A percentile compares a stretch with the other conserved stretches of the same genome.
Evolutionary conservation across 2,113 vertebrate species (phyloP).

Genomic region (Arenaria interpres): DNA sequence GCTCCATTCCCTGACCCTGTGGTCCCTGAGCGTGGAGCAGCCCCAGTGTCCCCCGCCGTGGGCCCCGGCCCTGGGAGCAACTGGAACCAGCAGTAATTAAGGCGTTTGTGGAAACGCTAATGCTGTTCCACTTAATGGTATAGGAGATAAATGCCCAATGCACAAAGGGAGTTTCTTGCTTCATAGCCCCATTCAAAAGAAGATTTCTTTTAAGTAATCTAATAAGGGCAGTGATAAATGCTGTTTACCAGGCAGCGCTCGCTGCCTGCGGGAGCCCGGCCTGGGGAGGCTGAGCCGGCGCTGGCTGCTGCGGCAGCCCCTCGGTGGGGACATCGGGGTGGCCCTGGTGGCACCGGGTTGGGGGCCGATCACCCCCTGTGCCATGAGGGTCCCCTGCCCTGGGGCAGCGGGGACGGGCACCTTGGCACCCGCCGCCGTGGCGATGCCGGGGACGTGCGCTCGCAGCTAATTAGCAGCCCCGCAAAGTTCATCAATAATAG

Average conservation of each 20-base stretch:
- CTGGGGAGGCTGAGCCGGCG: rapidly evolving
- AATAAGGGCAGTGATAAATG: not conserved
- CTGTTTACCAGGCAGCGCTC: not conserved
- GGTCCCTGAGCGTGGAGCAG: too few species aligned
- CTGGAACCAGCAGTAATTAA: not conserved
- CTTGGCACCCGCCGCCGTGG: not conserved
- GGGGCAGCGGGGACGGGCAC: not conserved
- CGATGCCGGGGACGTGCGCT: conserved; percentile 54
- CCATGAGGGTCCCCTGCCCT: not conserved
- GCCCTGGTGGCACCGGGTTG: not conserved
- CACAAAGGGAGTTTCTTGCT: not conserved
- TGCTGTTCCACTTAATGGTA: not conserved
- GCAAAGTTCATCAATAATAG: conserved; percentile 86
- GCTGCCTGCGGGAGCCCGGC: not conserved
- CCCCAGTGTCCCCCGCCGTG: rapidly evolving
- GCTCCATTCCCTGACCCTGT: rapidly evolving
- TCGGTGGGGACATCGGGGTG: not conserved
- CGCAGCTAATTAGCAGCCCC: conserved; percentile 82
- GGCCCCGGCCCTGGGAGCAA: not conserved
- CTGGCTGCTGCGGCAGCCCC: not conserved
- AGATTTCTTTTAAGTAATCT: not conserved
- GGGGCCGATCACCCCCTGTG: not conserved
- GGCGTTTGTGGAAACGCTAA: not conserved
- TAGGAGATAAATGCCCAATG: not conserved
- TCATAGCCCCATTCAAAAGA: not conserved